Evolutionary conservation across 1,140 invertebrate genomes (phyloP), one percentile per base, ranked within the genome.

Genomic region (Cydia pomonella): DNA sequence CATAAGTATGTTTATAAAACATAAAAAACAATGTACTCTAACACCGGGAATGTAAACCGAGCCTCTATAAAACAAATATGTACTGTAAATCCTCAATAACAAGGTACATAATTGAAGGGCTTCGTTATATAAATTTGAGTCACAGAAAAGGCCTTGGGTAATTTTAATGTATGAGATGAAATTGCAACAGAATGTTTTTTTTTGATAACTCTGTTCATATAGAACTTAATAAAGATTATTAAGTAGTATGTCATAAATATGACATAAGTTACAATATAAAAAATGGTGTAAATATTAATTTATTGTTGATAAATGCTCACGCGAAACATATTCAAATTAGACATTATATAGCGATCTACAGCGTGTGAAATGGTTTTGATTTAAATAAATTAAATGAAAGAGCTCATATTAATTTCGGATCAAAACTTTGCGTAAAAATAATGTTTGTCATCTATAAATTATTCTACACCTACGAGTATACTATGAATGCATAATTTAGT

Each of bases 11-110:
- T 66, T 74, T 74, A 74, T 74, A 74, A 74, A 74, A 69, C 64
- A 74, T 63, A 63, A 63, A 73, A 74, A 64, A 74, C 73, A 64
- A 74, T 74, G 73, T 74, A 74, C 73, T 74, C 50, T 63, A 12
- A 73, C 72, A 62, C n/a, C 27, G 47, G 72, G 72, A 27, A 73
- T 23, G 41, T 47, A 59, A 59, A 25, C 69, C 1, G 47, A 50
- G 25, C 21, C 50, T 29, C 21, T 29, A 25, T 18, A 27, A 12
- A 16, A 53, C 23, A 13, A 29, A 23, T 25, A 73, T 50, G 47
- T 50, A 25, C 12, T n/a, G 6, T 73, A 59, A n/a, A 21, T 23
- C 23, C 72, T 29, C 27, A 59, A 7, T 1, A 1, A 6, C 3
- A 33, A 33, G 27, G 9, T 66, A 33, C 63, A 59, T 7, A 50